Conservation (phyloP, 2,888 invertebrate genomes). For the Papilio gigon region DNA sequence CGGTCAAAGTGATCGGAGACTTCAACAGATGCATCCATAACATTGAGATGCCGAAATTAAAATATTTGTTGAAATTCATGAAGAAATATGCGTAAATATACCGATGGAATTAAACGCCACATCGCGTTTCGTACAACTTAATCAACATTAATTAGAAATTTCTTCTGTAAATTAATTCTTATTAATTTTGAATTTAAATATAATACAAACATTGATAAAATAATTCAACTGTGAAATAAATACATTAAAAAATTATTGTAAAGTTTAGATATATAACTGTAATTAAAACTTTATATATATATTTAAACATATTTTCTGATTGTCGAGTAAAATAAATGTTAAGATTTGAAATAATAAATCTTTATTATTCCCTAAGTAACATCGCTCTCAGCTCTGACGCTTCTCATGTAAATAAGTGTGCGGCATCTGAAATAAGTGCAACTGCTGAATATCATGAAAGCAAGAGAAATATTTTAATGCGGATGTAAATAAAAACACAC, state of each 20-base stretch:
- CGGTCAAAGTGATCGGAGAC: slow-evolving; percentile 78
- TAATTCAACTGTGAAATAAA: slow-evolving; percentile 4
- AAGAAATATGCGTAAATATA: slow-evolving; percentile 70
- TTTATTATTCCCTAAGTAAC: slow-evolving; percentile 36
- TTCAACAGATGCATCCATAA: slow-evolving; percentile 79
- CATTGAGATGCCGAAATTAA: slow-evolving; percentile 78
- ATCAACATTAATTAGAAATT: slow-evolving; percentile 7
- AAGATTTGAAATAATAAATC: slow-evolving; percentile 32
- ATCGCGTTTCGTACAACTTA: slow-evolving; percentile 35
- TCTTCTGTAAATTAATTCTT: slow-evolving; percentile 6
- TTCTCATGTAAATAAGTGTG: slow-evolving; percentile 49
- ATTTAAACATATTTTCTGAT: background rate
- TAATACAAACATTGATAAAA: background rate
- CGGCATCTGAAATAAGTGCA: slow-evolving; percentile 53
- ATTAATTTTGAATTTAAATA: slow-evolving; percentile 1
- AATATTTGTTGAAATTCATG: slow-evolving; percentile 77
- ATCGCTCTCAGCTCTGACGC: slow-evolving; percentile 42
- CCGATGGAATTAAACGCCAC: background rate
- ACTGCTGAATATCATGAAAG: slow-evolving; percentile 57
- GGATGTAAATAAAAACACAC: slow-evolving; percentile 31
- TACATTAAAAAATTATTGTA: background rate
- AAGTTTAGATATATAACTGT: background rate
- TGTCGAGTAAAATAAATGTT: slow-evolving; percentile 37
- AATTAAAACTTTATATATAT: background rate
- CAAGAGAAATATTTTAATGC: slow-evolving; percentile 18